Conservation (phyloP, 2,797 vertebrate genomes). For the Macropus fuliginosus region DNA sequence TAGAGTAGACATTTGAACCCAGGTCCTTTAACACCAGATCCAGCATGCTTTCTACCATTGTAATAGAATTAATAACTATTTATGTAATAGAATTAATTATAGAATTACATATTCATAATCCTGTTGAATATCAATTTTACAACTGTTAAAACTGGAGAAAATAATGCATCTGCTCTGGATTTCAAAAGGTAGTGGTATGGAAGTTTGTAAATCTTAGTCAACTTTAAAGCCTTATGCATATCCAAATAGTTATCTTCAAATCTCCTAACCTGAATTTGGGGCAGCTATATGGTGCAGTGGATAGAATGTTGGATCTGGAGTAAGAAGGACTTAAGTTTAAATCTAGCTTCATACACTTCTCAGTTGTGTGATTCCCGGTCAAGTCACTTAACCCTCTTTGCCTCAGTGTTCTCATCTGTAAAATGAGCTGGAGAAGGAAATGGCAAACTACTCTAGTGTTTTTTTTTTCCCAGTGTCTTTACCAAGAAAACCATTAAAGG, state of each 20-base stretch:
- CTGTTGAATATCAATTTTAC: neutral
- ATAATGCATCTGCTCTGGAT: neutral
- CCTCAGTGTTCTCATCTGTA: neutral
- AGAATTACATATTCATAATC: neutral
- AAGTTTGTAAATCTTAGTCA: neutral
- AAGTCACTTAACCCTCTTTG: neutral
- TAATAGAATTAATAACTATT: neutral
- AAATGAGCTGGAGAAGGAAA: neutral
- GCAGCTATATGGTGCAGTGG: neutral
- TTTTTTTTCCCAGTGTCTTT: neutral
- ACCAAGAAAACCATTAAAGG: neutral
- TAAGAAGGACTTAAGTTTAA: neutral
- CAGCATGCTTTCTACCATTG: no score
- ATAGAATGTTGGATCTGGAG: neutral
- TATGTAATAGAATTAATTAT: neutral
- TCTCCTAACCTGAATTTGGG: neutral
- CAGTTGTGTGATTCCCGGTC: no score
- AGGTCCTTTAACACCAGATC: neutral
- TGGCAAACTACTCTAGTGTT: neutral
- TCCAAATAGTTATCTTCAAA: neutral
- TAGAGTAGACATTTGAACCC: neutral
- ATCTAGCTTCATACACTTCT: no score
- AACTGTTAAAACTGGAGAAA: neutral
- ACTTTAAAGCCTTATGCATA: neutral
- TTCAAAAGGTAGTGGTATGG: neutral